These are phyloP conservation scores for Lamellibrachia satsuma DNA, from an alignment of 2,888 invertebrate species.

Conservation along the genomic window DNA sequence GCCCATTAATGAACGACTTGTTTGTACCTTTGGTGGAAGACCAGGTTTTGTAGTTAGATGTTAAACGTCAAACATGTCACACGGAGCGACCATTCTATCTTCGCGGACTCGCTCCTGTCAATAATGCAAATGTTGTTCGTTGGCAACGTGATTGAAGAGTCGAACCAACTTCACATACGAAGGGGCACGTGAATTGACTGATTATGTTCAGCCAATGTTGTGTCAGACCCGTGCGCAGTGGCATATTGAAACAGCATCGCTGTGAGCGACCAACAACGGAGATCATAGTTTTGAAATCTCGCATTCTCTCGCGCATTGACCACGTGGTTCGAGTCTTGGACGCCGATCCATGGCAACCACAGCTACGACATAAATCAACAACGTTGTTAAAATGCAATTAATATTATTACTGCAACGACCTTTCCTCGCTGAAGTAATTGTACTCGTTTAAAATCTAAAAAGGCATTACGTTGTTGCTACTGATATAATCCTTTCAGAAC, in stretches of 20 bases:
- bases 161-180: neutral
- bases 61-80: neutral
- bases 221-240: neutral
- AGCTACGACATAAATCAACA: neutral
- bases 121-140: constrained; percentile 7
- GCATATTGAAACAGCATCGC: neutral
- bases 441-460: no score
- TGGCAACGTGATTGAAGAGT: neutral
- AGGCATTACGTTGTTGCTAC: no score
- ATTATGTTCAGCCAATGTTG: neutral
- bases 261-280: neutral
- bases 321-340: neutral
- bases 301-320: neutral
- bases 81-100: neutral
- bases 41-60: neutral
- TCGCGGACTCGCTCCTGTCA: neutral
- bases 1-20: neutral
- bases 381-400: neutral
- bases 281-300: neutral
- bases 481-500: no score
- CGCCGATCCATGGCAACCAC: neutral
- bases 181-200: neutral
- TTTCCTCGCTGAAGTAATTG: neutral
- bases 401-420: neutral
- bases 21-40: neutral